Base-by-base conservation (phyloP, 2,113 vertebrate genomes). In the Gracilinanus agilis region DNA sequence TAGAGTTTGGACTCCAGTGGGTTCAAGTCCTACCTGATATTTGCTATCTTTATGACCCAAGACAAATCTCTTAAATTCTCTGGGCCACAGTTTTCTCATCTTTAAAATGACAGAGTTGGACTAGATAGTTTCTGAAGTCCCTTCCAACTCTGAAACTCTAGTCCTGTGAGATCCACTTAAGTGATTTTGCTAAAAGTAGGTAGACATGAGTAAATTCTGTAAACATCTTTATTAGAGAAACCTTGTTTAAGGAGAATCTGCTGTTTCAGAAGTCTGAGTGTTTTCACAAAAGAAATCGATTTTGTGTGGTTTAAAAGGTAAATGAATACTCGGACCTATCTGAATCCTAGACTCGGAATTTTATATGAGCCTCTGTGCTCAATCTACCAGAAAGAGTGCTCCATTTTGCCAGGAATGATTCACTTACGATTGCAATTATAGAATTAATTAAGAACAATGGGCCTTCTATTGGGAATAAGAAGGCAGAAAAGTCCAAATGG, bases 201-300 rank as follows among this genome's bases (percentile, higher is more conserved):
- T 75, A n/a, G 67, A 75, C 19, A 75, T 75, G 67, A 75, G 19
- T 13, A n/a, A 67, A 12, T 21, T n/a, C 19, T 40, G 0, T 21
- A 91, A 89, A 54, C 29, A 90, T 9, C 0, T 27, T 90, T 93
- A 58, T 44, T 89, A 92, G 83, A 92, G 95, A 96, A 95, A 91
- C 92, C 25, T 55, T 92, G 13, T 40, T 94, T 13, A 92, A 93
- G 67, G 53, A n/a, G n/a, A n/a, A n/a, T n/a, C n/a, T n/a, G n/a
- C n/a, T n/a, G n/a, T n/a, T n/a, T n/a, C n/a, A n/a, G n/a, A n/a
- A n/a, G n/a, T n/a, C n/a, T n/a, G n/a, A 67, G 44, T 93, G 11
- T 91, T 96, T 97, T 94, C 54, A 91, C 54, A 96, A 93, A 90
- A 94, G 67, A 95, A 95, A 95, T 6, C 13, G 90, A 94, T 19